A percentile compares a stretch with the other conserved stretches of the same genome.
These are phyloP conservation scores for Datnioides undecimradiatus DNA, from an alignment of 2,113 vertebrate genomes.

Conservation along the genomic window DNA sequence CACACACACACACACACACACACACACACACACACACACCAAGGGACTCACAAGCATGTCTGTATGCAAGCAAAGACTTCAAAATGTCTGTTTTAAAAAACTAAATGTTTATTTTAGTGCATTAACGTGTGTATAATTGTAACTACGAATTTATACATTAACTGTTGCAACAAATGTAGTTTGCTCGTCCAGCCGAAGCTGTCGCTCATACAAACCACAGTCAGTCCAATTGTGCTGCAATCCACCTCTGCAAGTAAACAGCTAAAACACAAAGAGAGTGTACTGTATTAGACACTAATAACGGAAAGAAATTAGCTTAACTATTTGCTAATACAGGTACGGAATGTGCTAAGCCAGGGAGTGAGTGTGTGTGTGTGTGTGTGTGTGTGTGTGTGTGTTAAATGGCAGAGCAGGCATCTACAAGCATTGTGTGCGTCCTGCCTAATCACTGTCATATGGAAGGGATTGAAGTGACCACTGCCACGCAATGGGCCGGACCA, in stretches of 20 bases:
- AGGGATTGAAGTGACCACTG: slow-evolving; percentile 89
- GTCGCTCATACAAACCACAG: background rate
- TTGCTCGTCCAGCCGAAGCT: background rate
- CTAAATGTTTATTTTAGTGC: background rate
- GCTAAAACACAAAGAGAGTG: slow-evolving; percentile 35
- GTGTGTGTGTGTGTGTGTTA: slow-evolving; percentile 82
- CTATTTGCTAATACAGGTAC: slow-evolving; percentile 89
- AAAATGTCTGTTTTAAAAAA: too few species aligned
- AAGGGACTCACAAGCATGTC: slow-evolving; percentile 21
- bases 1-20: slow-evolving; percentile 72
- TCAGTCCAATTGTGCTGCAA: slow-evolving; percentile 20
- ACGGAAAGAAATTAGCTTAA: slow-evolving; percentile 85
- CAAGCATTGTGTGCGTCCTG: slow-evolving; percentile 84
- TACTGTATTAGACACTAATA: slow-evolving; percentile 31
- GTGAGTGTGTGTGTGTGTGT: slow-evolving; percentile 81
- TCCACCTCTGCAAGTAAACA: slow-evolving; percentile 21
- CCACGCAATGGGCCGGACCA: slow-evolving; percentile 81
- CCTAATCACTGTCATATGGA: slow-evolving; percentile 97
- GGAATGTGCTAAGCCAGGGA: slow-evolving; percentile 92
- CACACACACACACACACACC: slow-evolving; percentile 68
- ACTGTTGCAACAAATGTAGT: background rate
- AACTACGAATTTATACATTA: background rate
- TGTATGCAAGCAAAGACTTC: slow-evolving; percentile 3
- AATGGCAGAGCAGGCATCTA: slow-evolving; percentile 90
- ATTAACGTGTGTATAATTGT: background rate